Conservation (phyloP, 2,888 invertebrate species). For the Diaprepes abbreviatus region DNA sequence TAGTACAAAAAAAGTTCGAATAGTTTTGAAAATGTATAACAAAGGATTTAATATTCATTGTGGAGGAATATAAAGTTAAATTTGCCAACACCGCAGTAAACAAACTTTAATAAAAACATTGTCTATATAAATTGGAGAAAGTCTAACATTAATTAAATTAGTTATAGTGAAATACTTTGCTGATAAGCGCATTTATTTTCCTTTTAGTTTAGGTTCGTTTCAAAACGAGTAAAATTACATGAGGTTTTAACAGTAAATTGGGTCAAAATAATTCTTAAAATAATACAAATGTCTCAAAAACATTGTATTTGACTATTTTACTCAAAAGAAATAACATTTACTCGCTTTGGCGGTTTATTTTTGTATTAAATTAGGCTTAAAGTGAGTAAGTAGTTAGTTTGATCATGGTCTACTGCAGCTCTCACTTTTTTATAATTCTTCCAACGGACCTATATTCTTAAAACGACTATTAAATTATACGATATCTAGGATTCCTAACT, state of each 20-base stretch:
- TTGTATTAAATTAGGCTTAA: too few species aligned
- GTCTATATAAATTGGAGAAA: conserved; percentile 23
- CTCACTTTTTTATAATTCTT: too few species aligned
- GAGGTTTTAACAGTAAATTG: conserved; percentile 26
- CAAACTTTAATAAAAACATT: conserved; percentile 34
- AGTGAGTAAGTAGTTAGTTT: too few species aligned
- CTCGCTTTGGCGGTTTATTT: too few species aligned
- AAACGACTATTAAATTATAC: too few species aligned
- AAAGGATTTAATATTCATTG: background rate
- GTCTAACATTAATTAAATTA: conserved; percentile 31
- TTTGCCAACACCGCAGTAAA: background rate
- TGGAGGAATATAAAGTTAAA: conserved; percentile 7
- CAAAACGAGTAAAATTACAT: conserved; percentile 23
- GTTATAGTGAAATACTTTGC: conserved; percentile 18
- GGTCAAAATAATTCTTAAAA: too few species aligned
- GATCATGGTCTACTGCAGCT: too few species aligned
- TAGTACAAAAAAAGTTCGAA: background rate
- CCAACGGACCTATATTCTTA: too few species aligned
- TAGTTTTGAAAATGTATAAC: background rate
- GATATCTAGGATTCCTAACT: too few species aligned
- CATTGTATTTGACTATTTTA: too few species aligned
- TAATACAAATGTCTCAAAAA: too few species aligned
- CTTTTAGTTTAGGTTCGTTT: conserved; percentile 29
- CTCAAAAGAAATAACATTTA: too few species aligned
- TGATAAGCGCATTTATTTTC: conserved; percentile 32